Evolutionary conservation across 1,140 invertebrate species (phyloP).

Genomic region (Diachasmimorpha longicaudata): DNA sequence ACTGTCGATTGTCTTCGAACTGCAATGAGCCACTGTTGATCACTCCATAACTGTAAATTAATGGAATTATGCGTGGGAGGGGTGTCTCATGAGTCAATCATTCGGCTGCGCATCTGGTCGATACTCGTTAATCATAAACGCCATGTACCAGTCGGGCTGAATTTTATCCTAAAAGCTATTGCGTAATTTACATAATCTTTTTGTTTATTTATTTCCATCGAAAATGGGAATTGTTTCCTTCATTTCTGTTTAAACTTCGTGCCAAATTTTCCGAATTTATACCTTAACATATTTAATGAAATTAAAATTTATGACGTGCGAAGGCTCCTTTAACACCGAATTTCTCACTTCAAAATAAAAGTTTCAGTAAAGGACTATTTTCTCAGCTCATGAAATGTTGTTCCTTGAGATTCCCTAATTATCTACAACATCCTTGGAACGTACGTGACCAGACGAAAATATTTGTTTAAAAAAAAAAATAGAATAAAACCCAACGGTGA

Average conservation of each 20-base stretch:
- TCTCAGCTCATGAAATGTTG: no score
- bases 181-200: no score
- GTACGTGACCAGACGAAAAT: neutral
- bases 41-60: neutral
- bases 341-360: no score
- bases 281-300: no score
- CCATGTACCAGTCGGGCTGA: neutral
- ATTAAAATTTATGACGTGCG: no score
- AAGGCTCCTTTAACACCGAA: no score
- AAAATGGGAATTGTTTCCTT: no score
- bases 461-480: neutral
- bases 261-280: no score
- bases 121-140: neutral
- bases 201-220: no score
- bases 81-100: neutral
- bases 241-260: no score
- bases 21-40: neutral
- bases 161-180: neutral
- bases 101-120: neutral
- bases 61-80: neutral
- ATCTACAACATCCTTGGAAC: neutral
- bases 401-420: neutral
- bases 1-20: neutral
- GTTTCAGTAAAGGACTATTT: no score
- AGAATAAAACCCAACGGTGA: neutral